Evolutionary conservation across 2,888 invertebrate genomes (phyloP).

Genomic region (Hofmannophila pseudospretella): DNA sequence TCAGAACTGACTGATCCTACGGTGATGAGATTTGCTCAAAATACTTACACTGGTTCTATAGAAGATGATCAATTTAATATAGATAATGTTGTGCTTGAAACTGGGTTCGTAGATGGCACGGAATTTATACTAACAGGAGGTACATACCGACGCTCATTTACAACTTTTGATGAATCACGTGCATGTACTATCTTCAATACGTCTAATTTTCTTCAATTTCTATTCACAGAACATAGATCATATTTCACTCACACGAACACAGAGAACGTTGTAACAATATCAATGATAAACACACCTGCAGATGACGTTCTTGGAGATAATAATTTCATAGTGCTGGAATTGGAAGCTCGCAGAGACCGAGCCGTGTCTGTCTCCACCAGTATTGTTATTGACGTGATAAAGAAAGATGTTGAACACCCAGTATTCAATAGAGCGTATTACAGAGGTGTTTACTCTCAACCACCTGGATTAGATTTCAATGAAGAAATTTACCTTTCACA

Average conservation of each 20-base stretch:
- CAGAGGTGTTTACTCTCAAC: conserved; percentile 30
- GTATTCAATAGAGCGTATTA: conserved; percentile 40
- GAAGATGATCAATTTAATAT: conserved; percentile 26
- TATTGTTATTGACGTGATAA: conserved; percentile 36
- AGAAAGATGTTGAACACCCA: conserved; percentile 24
- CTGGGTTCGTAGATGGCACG: conserved; percentile 35
- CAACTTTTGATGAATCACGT: no score
- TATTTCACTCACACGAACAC: conserved; percentile 26
- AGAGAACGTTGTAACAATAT: conserved; percentile 28
- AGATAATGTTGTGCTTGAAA: conserved; percentile 35
- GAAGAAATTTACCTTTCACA: conserved; percentile 28
- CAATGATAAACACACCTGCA: conserved; percentile 22
- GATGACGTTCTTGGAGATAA: conserved; percentile 25
- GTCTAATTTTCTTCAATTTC: not conserved
- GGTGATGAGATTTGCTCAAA: conserved; percentile 41
- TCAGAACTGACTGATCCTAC: conserved; percentile 43
- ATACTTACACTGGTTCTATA: conserved; percentile 38
- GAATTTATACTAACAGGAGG: conserved; percentile 41
- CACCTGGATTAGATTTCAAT: conserved; percentile 26
- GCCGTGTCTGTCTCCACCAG: conserved; percentile 38
- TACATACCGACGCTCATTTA: no score
- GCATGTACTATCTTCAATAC: no score
- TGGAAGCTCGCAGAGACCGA: conserved; percentile 41
- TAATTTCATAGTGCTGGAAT: conserved; percentile 41
- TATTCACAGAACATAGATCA: conserved; percentile 29